Base-by-base conservation (phyloP, 2,797 vertebrate species). In the Brachyrhaphis roseni region DNA sequence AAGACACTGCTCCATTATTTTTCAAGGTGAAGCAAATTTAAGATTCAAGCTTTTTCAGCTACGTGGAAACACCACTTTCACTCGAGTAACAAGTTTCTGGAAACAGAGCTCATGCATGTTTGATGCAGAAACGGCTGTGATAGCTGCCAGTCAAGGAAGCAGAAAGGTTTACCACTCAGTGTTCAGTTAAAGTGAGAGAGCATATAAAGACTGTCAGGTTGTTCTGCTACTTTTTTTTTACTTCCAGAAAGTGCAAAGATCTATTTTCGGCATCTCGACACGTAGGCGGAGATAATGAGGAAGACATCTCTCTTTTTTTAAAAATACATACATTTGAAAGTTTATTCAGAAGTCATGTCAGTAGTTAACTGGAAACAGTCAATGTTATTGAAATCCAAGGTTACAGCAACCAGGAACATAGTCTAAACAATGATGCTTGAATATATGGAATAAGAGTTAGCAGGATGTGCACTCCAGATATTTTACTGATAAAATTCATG, bases 321-420 rank as follows among this genome's bases (percentile, higher is more conserved):
- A 93, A 95, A 94, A 95, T 94, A 94, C 91, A 94, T 92, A 95
- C 88, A 92, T 83, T 93, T 93, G 82, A 93, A 89, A 91, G 91
- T 96, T 96, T 96, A 96, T 96, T 96, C 93, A 89, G 85, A 95
- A 93, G 93, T 96, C 94, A 93, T 93, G 94, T 96, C 96, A 97
- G 96, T 96, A 96, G 96, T 96, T 95, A 94, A 95, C 91, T 88
- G 91, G 88, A 90, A 95, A 94, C 84, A 91, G 93, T 93, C 89
- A 83, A 87, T 88, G 91, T 93, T 92, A 93, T 88, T 83, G 77
- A 82, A 94, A 92, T 93, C 84, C 92, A 94, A 91, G 85, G 90
- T 95, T 95, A 95, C 91, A 94, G 92, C 89, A 91, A 90, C 92
- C 87, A 77, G 90, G 89, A 91, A 93, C 91, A 92, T 85, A 87